Percentiles rank a stretch among this genome's conserved stretches.
phyloP scores from a whole-genome alignment of 2,888 invertebrate genomes.

The Drosophila hawaiiensis region DNA sequence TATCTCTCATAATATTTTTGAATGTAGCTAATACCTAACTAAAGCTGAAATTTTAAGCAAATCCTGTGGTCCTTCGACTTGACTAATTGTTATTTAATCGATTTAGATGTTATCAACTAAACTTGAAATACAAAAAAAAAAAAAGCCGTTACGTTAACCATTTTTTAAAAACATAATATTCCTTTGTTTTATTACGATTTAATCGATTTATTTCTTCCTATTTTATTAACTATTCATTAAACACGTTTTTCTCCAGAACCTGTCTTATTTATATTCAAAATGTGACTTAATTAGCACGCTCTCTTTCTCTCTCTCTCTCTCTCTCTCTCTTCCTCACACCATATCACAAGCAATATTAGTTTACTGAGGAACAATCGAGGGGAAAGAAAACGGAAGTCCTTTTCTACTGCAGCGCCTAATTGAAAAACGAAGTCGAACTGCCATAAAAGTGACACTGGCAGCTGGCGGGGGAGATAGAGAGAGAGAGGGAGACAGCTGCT shows the following conservation, averaged over 20 bases:
- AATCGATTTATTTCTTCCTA: not conserved
- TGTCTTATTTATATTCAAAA: conserved; percentile 54
- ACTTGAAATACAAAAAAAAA: not conserved
- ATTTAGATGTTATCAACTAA: not conserved
- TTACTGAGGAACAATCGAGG: conserved; percentile 43
- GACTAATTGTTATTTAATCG: not conserved
- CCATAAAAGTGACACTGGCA: conserved; percentile 32
- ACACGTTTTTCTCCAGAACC: conserved; percentile 47
- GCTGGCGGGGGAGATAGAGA: not conserved
- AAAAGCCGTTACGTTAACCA: fast-evolving
- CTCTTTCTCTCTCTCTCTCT: not conserved
- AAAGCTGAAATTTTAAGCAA: no score
- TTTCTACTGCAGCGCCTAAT: conserved; percentile 47
- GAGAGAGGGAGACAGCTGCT: not conserved
- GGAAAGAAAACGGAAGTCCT: conserved; percentile 7
- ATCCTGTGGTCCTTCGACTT: not conserved
- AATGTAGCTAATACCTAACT: not conserved
- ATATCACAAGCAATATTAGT: conserved; percentile 55
- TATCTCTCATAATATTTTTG: not conserved
- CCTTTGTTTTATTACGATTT: not conserved
- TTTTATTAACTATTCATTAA: not conserved
- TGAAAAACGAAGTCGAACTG: conserved; percentile 54
- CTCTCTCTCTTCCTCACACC: not conserved
- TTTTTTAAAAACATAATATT: not conserved
- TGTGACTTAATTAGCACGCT: conserved; percentile 63